A percentile compares a stretch with the other conserved stretches of the same genome.
Evolutionary conservation across 2,113 vertebrate genomes (phyloP).

Genomic region (Phrynosoma blainvillii): DNA sequence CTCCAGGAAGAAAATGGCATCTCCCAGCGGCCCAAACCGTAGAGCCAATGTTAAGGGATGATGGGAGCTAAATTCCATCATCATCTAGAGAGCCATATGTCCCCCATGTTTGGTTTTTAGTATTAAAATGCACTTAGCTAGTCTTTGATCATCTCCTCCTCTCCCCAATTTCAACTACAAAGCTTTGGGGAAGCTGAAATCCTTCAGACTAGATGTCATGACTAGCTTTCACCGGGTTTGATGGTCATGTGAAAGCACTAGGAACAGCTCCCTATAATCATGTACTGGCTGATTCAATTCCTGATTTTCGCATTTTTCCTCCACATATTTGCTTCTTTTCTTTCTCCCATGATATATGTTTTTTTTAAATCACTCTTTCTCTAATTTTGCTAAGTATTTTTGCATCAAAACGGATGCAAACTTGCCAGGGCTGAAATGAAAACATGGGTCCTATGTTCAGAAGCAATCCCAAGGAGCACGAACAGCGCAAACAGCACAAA

Average conservation of each 20-base stretch:
- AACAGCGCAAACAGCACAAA: background rate
- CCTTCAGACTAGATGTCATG: background rate
- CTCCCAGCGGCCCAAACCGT: no score
- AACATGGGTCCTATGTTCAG: background rate
- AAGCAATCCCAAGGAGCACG: slow-evolving; percentile 19
- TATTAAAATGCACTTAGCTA: no score
- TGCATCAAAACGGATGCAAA: background rate
- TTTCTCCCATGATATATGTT: no score
- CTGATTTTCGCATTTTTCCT: background rate
- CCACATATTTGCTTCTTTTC: background rate
- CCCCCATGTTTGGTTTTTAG: no score
- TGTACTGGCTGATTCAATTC: background rate
- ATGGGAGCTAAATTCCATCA: no score
- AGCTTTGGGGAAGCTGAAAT: background rate
- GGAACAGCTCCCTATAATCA: background rate
- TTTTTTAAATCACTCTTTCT: background rate
- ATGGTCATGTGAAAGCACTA: no score
- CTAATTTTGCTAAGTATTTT: background rate
- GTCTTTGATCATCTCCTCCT: no score
- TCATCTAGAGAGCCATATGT: no score
- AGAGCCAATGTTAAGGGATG: no score
- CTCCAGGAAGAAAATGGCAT: no score
- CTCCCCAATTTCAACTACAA: background rate
- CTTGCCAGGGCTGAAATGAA: background rate
- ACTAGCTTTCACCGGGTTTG: background rate